Evolutionary conservation across 2,888 invertebrate genomes (phyloP), one percentile per base, ranked within the genome.

Genomic region (Drosophila affinis): DNA sequence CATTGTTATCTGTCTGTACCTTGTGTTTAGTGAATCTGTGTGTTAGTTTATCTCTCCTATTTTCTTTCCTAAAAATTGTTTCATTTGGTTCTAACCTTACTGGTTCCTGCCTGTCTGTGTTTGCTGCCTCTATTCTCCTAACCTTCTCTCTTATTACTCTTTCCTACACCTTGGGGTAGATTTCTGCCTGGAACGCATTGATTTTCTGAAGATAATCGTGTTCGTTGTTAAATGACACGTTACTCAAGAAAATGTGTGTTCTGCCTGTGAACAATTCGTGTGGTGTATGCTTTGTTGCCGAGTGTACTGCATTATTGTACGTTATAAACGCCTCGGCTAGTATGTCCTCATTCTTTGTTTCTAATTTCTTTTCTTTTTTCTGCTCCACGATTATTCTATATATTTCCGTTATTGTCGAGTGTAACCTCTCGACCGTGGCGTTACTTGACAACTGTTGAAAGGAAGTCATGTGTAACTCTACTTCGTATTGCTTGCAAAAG

Each of bases 141-240:
- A 0, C 18, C 9, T 24, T 39, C 3, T 21, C 17, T 0, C 14
- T 17, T 44, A 57, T n/a, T 10, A 62, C 24, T 27, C 9, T 21
- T 39, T 52, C 10, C 9, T 27, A 51, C 0, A 68, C 29, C 5
- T 57, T 48, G 10, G 52, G 27, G 9, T 57, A 61, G 0, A 62
- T 3, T 3, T 54, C 48, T 7, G n/a, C 27, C 5, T 54, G 32
- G 6, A 69, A 62, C 14, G 44, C 48, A 46, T 69, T 62, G 12
- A 58, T 32, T 3, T 63, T 53, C 29, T 18, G 18, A 5, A 56
- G n/a, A 21, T 59, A 70, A 12, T 58, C 61, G 9, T 55, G 62
- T 27, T 44, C 29, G 2, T 52, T 57, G 2, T 63, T 54, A 21
- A 47, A 53, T 1, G 44, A 21, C 32, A 39, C 29, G 2, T 29